These are phyloP conservation scores for Ancistrus triradiatus DNA, from an alignment of 2,113 vertebrate species.

Conservation along the genomic window DNA sequence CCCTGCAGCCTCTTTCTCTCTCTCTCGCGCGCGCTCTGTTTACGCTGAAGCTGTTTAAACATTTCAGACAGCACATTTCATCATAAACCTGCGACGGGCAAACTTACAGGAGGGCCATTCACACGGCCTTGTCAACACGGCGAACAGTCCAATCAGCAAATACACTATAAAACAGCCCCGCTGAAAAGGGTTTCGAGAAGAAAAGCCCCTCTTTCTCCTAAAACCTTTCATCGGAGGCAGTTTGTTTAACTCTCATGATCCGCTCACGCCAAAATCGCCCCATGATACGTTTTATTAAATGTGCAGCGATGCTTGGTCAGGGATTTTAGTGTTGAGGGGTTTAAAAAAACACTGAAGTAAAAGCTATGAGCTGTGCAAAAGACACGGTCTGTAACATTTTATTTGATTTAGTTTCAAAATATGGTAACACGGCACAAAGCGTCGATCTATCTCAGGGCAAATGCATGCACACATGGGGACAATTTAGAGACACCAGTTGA, in stretches of 20 bases:
- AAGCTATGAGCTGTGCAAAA: too few species aligned
- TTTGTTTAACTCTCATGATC: slow-evolving; percentile 32
- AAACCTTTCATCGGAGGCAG: slow-evolving; percentile 50
- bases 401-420: too few species aligned
- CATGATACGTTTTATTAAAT: not conserved
- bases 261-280: not conserved
- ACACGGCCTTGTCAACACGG: slow-evolving; percentile 68
- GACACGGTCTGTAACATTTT: too few species aligned
- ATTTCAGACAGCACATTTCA: slow-evolving; percentile 70
- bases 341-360: too few species aligned
- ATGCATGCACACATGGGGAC: too few species aligned
- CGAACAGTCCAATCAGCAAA: slow-evolving; percentile 65
- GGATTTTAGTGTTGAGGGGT: slow-evolving; percentile 1
- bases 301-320: not conserved
- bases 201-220: slow-evolving; percentile 58
- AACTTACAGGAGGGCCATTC: slow-evolving; percentile 67
- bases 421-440: too few species aligned
- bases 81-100: slow-evolving; percentile 65
- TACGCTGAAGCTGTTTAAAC: slow-evolving; percentile 65
- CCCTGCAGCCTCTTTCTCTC: too few species aligned
- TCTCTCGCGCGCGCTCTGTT: too few species aligned
- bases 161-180: slow-evolving; percentile 47
- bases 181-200: slow-evolving; percentile 56
- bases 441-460: too few species aligned
- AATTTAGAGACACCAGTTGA: too few species aligned